Evolutionary conservation across 2,797 vertebrate genomes (phyloP), one percentile per base, ranked within the genome.

Genomic region (Acipenser ruthenus): DNA sequence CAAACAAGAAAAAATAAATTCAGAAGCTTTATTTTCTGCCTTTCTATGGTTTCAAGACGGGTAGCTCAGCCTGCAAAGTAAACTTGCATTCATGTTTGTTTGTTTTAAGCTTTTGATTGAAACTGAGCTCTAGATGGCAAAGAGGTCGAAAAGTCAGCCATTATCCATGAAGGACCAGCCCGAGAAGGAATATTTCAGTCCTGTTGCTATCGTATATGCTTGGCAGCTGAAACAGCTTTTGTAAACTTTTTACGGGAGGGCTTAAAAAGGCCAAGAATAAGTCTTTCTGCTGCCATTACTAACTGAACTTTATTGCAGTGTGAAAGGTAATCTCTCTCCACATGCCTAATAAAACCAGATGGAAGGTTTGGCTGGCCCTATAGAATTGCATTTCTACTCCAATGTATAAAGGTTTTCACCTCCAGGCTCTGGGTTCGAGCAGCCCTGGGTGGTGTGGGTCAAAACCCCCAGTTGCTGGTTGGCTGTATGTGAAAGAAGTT

Each of bases 261-360:
- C 55, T n/a, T 6, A 13, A 3, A 49, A 59, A 66, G 47, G 12
- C 12, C 8, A 1, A 65, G 7, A 65, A 49, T 49, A 12, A 66
- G 18, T 7, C 55, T 58, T 8, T 65, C 50, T 65, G 50, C n/a
- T 56, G 49, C 65, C 50, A 13, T 58, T 37, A 37, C 23, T 10
- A 6, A 66, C 48, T 55, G 49, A 59, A 53, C 65, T 59, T 59
- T 58, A 48, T 58, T 65, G 52, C 51, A 53, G 64, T 18, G 50
- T 52, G 50, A 64, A 49, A 15, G 50, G 64, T n/a, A 48, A 55
- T 56, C 64, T 65, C 53, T 47, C 52, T 37, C n/a, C 52, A 65
- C 23, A 47, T 59, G 56, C 49, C 49, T 49, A 48, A 66, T 66
- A 18, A 56, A 66, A 49, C 1, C 58, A 58, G 56, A 59, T 10